A percentile compares a stretch with the other conserved stretches of the same genome.
phyloP scores from a whole-genome alignment of 2,797 vertebrate genomes.

The Pangasius macronema region DNA sequence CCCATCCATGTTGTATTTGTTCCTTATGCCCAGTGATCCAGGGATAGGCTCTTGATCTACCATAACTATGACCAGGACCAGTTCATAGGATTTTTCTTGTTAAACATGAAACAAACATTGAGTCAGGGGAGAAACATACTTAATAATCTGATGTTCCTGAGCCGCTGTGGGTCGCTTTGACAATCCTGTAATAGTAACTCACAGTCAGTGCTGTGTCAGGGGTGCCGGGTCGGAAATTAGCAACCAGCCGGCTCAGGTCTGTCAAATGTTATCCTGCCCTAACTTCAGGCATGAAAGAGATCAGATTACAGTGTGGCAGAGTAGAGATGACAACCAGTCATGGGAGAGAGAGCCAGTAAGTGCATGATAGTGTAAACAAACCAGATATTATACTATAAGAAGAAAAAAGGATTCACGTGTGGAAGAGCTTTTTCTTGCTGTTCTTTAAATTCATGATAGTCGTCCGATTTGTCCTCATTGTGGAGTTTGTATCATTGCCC shows the following conservation, averaged over 20 bases:
- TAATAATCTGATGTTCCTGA: background rate
- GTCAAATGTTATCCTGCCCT: constrained; percentile 19
- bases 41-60: background rate
- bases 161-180: background rate
- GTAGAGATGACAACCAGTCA: background rate
- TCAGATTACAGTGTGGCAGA: constrained; percentile 11
- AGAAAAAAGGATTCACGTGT: background rate
- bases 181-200: constrained; percentile 13
- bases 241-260: background rate
- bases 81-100: background rate
- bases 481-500: constrained; percentile 3
- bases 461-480: background rate
- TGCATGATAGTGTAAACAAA: background rate
- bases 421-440: background rate
- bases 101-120: background rate
- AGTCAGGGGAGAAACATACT: background rate
- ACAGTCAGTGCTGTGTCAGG: background rate
- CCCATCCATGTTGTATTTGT: background rate
- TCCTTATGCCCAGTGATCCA: background rate
- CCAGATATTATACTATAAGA: background rate
- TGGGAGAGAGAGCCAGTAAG: background rate
- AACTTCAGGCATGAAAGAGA: constrained; percentile 17
- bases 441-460: background rate
- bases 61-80: background rate
- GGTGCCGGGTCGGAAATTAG: constrained; percentile 7